Evolutionary conservation across 2,113 vertebrate genomes (phyloP).

Genomic region (Xyrauchen texanus): DNA sequence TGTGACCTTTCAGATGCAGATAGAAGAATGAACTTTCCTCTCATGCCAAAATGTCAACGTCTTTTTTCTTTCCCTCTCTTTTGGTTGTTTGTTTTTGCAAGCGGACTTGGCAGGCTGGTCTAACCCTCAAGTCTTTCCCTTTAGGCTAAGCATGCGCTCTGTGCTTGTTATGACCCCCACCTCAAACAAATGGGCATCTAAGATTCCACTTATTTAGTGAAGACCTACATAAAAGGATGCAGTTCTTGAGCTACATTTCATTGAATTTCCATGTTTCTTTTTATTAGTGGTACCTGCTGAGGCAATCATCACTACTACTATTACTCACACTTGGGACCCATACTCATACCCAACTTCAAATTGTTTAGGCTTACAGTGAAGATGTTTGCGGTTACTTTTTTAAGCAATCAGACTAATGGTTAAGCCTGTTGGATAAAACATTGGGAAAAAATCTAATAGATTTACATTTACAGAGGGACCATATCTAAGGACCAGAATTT

Average conservation of each 20-base stretch:
- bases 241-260: background rate
- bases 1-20: slow-evolving; percentile 55
- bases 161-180: background rate
- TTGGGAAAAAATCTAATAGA: too few species aligned
- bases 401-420: too few species aligned
- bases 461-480: too few species aligned
- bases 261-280: background rate
- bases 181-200: slow-evolving; percentile 2
- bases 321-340: too few species aligned
- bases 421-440: too few species aligned
- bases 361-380: too few species aligned
- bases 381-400: too few species aligned
- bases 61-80: slow-evolving; percentile 32
- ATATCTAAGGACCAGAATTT: too few species aligned
- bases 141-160: slow-evolving; percentile 6
- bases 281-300: background rate
- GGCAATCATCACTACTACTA: too few species aligned
- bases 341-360: too few species aligned
- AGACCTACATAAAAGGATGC: background rate
- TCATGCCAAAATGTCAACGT: slow-evolving; percentile 53
- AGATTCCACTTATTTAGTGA: background rate
- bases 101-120: slow-evolving; percentile 21
- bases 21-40: slow-evolving; percentile 43
- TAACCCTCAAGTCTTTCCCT: slow-evolving; percentile 31
- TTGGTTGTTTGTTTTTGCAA: slow-evolving; percentile 19